These are phyloP conservation scores for Macroglossus sobrinus DNA, from an alignment of 2,113 vertebrate genomes.

Conservation along the genomic window DNA sequence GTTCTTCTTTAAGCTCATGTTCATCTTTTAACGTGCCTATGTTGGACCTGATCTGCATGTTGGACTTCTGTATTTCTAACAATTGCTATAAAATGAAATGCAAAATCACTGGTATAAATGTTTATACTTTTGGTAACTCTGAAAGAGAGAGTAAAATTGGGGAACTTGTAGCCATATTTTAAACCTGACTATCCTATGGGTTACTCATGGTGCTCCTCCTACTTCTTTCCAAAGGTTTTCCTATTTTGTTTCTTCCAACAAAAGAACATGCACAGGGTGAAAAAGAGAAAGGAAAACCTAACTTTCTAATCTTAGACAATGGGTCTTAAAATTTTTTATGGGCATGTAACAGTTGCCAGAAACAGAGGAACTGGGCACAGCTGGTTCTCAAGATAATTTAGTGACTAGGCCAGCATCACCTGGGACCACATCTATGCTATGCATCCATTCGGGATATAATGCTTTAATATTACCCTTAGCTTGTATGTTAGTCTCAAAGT, in stretches of 20 bases:
- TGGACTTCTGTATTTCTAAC: constrained; percentile 83
- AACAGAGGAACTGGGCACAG: neutral
- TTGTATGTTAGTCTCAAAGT: neutral
- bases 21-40: constrained; percentile 82
- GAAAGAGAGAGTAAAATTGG: neutral
- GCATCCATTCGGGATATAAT: neutral
- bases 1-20: constrained; percentile 78
- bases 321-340: neutral
- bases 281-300: neutral
- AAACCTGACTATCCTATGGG: neutral
- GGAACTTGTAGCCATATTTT: accelerated
- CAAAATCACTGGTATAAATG: neutral
- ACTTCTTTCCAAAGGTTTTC: neutral
- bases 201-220: accelerated
- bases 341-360: neutral
- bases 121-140: neutral
- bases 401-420: neutral
- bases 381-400: neutral
- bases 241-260: neutral
- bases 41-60: constrained; percentile 81
- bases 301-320: neutral
- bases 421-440: no score
- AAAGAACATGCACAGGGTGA: neutral
- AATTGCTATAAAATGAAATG: constrained; percentile 80
- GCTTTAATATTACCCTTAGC: neutral